Conservation (phyloP, 2,113 vertebrate genomes). For the Anas platyrhynchos region DNA sequence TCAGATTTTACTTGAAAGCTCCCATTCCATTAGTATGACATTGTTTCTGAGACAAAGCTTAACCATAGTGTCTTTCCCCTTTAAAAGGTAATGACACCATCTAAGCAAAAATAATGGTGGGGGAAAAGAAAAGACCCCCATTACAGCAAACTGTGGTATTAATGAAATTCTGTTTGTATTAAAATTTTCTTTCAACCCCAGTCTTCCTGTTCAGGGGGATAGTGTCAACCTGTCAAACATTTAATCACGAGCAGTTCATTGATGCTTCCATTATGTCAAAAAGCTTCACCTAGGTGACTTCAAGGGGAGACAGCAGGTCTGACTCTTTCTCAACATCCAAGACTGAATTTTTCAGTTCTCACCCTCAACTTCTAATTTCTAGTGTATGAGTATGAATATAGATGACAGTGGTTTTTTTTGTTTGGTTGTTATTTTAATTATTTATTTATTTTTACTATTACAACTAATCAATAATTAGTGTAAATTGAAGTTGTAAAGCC, state of each 20-base stretch:
- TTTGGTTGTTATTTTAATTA: too few relatives aligned
- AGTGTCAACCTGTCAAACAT: constrained; percentile 74
- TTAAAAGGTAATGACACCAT: constrained; percentile 57
- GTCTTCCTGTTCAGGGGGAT: constrained; percentile 49
- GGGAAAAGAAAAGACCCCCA: neutral
- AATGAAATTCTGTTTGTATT: constrained; percentile 79
- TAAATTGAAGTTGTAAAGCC: neutral
- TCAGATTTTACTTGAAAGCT: constrained; percentile 57
- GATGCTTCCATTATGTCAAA: constrained; percentile 69
- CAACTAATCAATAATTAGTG: neutral
- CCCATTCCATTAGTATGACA: constrained; percentile 43
- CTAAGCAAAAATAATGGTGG: constrained; percentile 50
- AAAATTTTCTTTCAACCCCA: constrained; percentile 66
- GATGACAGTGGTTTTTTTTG: neutral
- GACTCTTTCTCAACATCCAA: constrained; percentile 36
- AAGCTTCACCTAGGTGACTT: constrained; percentile 62
- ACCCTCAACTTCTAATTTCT: constrained; percentile 25
- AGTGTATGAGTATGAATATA: neutral
- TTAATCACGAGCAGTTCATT: constrained; percentile 65
- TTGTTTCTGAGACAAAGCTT: constrained; percentile 50
- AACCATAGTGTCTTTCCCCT: neutral
- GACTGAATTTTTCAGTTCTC: constrained; percentile 46
- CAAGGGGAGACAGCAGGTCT: constrained; percentile 58
- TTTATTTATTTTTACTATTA: neutral
- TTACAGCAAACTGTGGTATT: constrained; percentile 65